A percentile compares a stretch with the other conserved stretches of the same genome.
Conservation (phyloP, 2,888 invertebrate genomes). For the Cosmia trapezina region DNA sequence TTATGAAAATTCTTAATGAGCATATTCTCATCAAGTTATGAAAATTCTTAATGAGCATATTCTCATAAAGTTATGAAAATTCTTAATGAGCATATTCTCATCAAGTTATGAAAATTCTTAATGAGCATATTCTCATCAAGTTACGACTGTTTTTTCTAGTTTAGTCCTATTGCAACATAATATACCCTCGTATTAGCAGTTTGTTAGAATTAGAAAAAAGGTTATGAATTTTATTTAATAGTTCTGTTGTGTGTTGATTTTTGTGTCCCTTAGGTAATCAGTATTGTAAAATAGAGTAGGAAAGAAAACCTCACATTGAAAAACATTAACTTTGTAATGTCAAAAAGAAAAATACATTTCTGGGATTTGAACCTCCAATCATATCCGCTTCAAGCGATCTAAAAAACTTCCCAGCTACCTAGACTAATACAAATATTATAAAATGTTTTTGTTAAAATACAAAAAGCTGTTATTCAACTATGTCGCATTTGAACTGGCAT, state of each 20-base stretch:
- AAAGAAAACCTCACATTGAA: neutral
- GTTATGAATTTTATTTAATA: neutral
- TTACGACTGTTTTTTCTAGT: no score
- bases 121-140: no score
- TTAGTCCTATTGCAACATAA: no score
- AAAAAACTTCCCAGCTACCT: neutral
- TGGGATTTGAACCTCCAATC: neutral
- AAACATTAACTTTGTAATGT: neutral
- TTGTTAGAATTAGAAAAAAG: no score
- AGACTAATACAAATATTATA: neutral
- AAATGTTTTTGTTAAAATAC: neutral
- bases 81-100: no score
- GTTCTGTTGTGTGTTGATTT: neutral
- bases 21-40: no score
- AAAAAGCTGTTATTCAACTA: neutral
- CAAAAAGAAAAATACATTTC: neutral
- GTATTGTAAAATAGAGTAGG: neutral
- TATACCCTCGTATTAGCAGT: no score
- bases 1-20: no score
- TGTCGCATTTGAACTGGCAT: neutral
- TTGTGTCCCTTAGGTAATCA: neutral
- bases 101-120: no score
- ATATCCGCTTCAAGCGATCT: neutral
- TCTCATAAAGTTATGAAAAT: no score
- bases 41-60: no score